Base-by-base conservation (phyloP, 2,888 invertebrate species). In the Apodemia zela region DNA sequence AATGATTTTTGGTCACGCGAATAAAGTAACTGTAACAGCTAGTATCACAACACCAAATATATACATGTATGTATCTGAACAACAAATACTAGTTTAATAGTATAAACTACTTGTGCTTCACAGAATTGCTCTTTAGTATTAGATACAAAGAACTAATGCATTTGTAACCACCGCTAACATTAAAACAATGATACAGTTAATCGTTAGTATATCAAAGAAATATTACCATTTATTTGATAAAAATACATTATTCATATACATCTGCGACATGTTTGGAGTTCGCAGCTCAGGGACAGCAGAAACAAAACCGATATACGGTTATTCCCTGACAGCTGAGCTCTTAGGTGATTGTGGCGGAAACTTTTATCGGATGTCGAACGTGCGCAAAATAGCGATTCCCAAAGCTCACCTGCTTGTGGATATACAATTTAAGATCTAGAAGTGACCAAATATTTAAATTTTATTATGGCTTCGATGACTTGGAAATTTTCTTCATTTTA, bases 291-390 rank as follows among this genome's bases (percentile, higher is more conserved):
- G 82, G 85, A 84, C 80, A 74, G 75, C 75, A 77, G 81, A 84
- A 87, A 89, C 89, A 88, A 90, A 89, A 89, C 87, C 87, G 88
- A 89, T 89, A 87, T 88, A 87, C 83, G 87, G 84, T 85, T 88
- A 89, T 90, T 85, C 84, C 87, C 83, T 89, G 90, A 91, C 91
- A 91, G 89, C 90, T 91, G 90, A 90, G 92, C 91, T 92, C 90
- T 92, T 91, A 90, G 91, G 91, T 89, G 90, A 91, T 92, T 92
- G 92, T 90, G 89, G 89, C 82, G 86, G 89, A 89, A 91, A 92
- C 87, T 91, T 91, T 92, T 92, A 91, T 92, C 92, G 89, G 86
- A 90, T 88, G 88, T 87, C 85, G 87, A 86, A 89, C 92, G 92
- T 92, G 92, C 88, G 83, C 83, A 78, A 87, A 90, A 91, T 91